phyloP scores from a whole-genome alignment of 2,888 invertebrate genomes.

The Stramonita haemastoma region DNA sequence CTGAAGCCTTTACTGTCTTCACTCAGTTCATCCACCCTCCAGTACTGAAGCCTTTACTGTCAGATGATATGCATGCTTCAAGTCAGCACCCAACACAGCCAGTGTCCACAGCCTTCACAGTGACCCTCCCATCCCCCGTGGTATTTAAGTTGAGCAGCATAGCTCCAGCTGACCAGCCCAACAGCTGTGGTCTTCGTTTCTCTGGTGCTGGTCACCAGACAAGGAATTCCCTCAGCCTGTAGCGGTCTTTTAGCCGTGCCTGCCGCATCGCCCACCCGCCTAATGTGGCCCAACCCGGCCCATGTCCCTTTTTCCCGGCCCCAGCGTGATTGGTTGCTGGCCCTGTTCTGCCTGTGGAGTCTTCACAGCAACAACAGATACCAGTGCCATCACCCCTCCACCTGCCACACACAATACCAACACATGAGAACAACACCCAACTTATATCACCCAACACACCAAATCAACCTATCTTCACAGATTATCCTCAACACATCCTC shows the following conservation, averaged over 20 bases:
- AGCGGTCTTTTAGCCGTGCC: slow-evolving; percentile 30
- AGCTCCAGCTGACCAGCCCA: slow-evolving; percentile 11
- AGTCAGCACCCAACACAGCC: too few species aligned
- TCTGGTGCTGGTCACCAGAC: background rate
- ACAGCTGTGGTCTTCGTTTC: background rate
- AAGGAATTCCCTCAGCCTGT: slow-evolving; percentile 17
- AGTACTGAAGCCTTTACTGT: background rate
- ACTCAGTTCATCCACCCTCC: background rate
- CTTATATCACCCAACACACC: too few species aligned
- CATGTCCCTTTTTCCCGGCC: slow-evolving; percentile 61
- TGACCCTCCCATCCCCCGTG: slow-evolving; percentile 4
- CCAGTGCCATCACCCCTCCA: slow-evolving; percentile 49
- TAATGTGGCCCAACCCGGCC: slow-evolving; percentile 67
- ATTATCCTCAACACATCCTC: too few species aligned
- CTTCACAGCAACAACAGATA: slow-evolving; percentile 5
- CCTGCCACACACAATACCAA: slow-evolving; percentile 54
- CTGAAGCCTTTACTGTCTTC: too few species aligned
- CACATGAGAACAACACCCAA: too few species aligned
- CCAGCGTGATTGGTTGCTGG: slow-evolving; percentile 57
- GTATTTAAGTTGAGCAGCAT: slow-evolving; percentile 35
- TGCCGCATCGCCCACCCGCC: slow-evolving; percentile 62
- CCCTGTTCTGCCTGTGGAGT: slow-evolving; percentile 30
- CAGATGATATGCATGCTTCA: too few species aligned
- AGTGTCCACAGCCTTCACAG: background rate
- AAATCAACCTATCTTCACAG: too few species aligned